These are phyloP conservation scores for Drosophila orena DNA, from an alignment of 1,140 invertebrate species.

Conservation along the genomic window DNA sequence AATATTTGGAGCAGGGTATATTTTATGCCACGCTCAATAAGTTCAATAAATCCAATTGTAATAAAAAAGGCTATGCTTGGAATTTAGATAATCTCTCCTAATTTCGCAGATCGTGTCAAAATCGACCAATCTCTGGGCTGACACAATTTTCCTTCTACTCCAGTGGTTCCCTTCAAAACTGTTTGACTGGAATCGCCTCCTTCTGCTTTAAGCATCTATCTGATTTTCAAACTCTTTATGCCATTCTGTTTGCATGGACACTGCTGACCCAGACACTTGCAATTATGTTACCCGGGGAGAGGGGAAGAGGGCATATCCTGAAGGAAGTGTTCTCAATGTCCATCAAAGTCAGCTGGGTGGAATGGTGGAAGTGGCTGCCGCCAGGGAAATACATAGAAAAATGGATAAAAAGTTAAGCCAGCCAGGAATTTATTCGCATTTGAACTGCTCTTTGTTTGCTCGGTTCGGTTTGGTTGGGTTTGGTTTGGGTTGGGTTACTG, in stretches of 20 bases:
- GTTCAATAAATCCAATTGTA: no score
- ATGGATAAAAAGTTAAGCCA: slow-evolving; percentile 32
- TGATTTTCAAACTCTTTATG: slow-evolving; percentile 22
- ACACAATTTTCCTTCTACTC: slow-evolving; percentile 1
- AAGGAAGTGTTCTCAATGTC: slow-evolving; percentile 7
- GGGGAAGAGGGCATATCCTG: not conserved
- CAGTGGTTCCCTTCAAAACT: slow-evolving; percentile 5
- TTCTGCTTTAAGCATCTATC: slow-evolving; percentile 6
- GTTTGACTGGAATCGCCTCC: slow-evolving; percentile 18
- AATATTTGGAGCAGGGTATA: not conserved
- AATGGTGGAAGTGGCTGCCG: not conserved
- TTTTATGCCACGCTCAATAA: no score
- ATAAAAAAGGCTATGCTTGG: not conserved
- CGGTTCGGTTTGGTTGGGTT: not conserved
- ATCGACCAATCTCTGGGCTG: slow-evolving; percentile 9
- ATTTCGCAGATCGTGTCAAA: slow-evolving; percentile 1
- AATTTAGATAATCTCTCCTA: not conserved
- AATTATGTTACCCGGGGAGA: slow-evolving; percentile 1
- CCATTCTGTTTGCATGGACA: slow-evolving; percentile 6
- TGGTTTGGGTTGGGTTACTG: not conserved
- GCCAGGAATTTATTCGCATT: slow-evolving; percentile 38
- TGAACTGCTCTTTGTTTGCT: slow-evolving; percentile 33
- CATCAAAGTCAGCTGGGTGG: slow-evolving; percentile 2
- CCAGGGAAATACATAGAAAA: slow-evolving; percentile 18
- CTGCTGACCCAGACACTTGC: slow-evolving; percentile 33